Evolutionary conservation across 2,888 invertebrate genomes (phyloP).

Genomic region (Cremastinae sp.): DNA sequence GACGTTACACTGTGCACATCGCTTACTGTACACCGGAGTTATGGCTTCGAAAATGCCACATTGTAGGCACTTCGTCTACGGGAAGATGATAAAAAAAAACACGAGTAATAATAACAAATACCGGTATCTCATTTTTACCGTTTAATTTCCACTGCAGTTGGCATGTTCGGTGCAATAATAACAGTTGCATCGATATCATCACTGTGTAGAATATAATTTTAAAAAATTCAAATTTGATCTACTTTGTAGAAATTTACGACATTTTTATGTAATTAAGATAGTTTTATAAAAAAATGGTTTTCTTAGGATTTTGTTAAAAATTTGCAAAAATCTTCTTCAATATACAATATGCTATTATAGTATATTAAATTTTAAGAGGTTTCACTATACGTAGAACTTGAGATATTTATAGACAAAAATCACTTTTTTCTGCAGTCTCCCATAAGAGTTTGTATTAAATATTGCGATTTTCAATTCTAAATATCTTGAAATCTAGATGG

Average conservation of each 20-base stretch:
- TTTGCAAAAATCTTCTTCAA: too few species aligned
- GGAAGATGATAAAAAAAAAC: constrained; percentile 37
- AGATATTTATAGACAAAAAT: too few species aligned
- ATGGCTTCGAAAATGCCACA: constrained; percentile 14
- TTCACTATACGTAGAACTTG: too few species aligned
- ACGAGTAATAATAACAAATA: constrained; percentile 19
- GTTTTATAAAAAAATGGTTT: too few species aligned
- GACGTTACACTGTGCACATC: constrained; percentile 34
- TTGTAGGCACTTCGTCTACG: constrained; percentile 14
- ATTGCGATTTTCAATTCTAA: too few species aligned
- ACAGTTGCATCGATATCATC: constrained; percentile 34
- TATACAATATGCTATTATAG: too few species aligned
- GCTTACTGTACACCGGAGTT: constrained; percentile 17
- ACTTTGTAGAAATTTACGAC: constrained; percentile 6
- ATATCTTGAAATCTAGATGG: too few species aligned
- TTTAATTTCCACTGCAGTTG: constrained; percentile 15
- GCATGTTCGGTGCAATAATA: constrained; percentile 38
- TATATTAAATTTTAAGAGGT: too few species aligned
- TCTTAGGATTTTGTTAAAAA: too few species aligned
- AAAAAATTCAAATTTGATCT: constrained; percentile 31
- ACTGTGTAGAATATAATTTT: constrained; percentile 13
- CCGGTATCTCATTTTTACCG: constrained; percentile 35
- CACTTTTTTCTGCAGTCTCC: too few species aligned
- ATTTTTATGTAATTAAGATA: constrained; percentile 2
- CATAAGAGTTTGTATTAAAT: too few species aligned